These are phyloP conservation scores for Gymnarchus niloticus DNA, from an alignment of 2,113 vertebrate species.

Conservation along the genomic window DNA sequence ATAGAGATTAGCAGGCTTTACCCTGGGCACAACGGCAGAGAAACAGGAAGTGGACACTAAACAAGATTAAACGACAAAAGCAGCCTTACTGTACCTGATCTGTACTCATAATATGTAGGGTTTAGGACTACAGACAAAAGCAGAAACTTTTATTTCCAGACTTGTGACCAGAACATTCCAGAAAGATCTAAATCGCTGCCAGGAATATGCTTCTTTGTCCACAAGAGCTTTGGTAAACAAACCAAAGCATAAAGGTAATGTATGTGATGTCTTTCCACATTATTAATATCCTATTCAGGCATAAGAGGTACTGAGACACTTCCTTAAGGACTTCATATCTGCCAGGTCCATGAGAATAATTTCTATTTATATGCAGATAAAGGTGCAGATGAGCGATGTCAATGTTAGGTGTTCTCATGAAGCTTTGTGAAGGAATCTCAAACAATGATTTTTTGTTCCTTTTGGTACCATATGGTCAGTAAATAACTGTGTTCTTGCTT, in stretches of 20 bases:
- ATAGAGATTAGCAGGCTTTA: background rate
- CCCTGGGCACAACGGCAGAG: background rate
- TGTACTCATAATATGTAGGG: background rate
- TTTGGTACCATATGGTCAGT: background rate
- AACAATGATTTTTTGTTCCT: background rate
- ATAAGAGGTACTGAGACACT: background rate
- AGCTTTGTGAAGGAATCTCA: background rate
- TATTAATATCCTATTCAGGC: background rate
- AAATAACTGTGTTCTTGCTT: background rate
- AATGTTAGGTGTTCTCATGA: background rate
- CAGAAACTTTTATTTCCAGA: no score
- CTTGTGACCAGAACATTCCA: background rate
- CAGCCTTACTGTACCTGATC: background rate
- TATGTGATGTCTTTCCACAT: background rate
- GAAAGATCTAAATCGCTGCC: background rate
- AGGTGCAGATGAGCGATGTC: background rate
- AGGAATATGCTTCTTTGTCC: background rate
- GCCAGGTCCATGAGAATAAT: constrained; percentile 1
- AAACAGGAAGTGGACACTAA: background rate
- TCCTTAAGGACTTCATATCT: background rate
- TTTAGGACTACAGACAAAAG: background rate
- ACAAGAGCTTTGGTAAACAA: background rate
- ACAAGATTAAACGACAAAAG: background rate
- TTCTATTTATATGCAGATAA: constrained; percentile 20
- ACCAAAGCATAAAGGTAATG: background rate